Conservation (phyloP, 2,888 invertebrate species). For the Pristionchus fissidentatus region DNA sequence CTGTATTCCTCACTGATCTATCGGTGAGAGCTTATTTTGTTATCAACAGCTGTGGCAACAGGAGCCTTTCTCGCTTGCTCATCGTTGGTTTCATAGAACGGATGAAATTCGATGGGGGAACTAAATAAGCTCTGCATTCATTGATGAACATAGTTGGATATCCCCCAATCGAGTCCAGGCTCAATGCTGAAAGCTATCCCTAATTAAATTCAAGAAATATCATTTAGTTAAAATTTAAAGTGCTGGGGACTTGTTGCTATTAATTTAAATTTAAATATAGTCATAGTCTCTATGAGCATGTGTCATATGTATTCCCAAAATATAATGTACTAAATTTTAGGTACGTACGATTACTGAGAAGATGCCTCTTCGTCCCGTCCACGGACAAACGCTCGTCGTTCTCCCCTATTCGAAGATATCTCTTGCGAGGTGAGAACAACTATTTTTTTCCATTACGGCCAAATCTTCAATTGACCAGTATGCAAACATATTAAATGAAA, state of each 20-base stretch:
- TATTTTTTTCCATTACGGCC: background rate
- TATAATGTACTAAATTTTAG: no score
- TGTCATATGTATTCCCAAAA: background rate
- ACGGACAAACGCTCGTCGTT: slow-evolving; percentile 94
- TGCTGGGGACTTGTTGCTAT: background rate
- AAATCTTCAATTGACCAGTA: slow-evolving; percentile 78
- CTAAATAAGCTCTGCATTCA: no score
- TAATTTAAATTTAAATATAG: background rate
- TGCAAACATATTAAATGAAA: slow-evolving; percentile 69
- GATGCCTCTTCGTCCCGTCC: slow-evolving; percentile 89
- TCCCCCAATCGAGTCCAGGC: no score
- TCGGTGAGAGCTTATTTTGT: slow-evolving; percentile 81
- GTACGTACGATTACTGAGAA: slow-evolving; percentile 89
- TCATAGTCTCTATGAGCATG: background rate
- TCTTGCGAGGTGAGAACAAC: slow-evolving; percentile 72
- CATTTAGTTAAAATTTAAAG: background rate
- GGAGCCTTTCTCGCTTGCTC: background rate
- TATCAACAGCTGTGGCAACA: background rate
- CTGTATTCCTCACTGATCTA: slow-evolving; percentile 90
- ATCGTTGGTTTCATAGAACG: no score
- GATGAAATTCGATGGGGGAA: no score
- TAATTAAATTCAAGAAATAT: background rate
- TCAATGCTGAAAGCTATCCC: no score
- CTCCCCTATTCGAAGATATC: slow-evolving; percentile 95
- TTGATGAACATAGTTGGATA: no score